Percentiles rank a stretch among this genome's conserved stretches.
Conservation (phyloP, 2,797 vertebrate species). For the Spinus pinus region DNA sequence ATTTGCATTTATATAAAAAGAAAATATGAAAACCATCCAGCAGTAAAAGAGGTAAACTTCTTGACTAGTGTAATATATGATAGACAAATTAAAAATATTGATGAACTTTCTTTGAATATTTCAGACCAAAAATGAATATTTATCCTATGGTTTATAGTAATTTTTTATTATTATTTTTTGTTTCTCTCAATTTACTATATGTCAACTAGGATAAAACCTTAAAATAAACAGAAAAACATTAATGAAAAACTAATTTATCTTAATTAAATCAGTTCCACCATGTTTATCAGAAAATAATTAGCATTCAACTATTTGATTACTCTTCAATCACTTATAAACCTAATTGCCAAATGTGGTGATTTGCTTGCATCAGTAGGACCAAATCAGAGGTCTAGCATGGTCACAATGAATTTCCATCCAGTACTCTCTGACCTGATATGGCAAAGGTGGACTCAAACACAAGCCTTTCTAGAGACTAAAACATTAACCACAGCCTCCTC, state of each 20-base stretch:
- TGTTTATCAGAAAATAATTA: neutral
- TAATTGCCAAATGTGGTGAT: neutral
- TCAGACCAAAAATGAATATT: neutral
- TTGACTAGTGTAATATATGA: neutral
- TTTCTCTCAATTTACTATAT: neutral
- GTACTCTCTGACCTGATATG: neutral
- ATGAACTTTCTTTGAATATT: neutral
- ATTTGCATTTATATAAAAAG: neutral
- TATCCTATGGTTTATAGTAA: neutral
- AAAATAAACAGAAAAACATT: neutral
- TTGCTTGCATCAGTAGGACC: neutral
- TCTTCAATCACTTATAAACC: neutral
- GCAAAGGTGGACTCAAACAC: neutral
- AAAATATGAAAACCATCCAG: neutral
- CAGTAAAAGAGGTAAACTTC: neutral
- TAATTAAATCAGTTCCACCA: neutral
- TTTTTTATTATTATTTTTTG: neutral
- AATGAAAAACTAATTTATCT: neutral
- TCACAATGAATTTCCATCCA: neutral
- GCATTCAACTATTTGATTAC: neutral
- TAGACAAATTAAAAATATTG: neutral
- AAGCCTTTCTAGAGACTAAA: neutral
- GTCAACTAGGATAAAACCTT: neutral
- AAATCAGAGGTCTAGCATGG: neutral
- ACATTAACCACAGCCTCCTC: neutral